phyloP scores from a whole-genome alignment of 2,113 vertebrate genomes.

The Dicrurus megarhynchus region DNA sequence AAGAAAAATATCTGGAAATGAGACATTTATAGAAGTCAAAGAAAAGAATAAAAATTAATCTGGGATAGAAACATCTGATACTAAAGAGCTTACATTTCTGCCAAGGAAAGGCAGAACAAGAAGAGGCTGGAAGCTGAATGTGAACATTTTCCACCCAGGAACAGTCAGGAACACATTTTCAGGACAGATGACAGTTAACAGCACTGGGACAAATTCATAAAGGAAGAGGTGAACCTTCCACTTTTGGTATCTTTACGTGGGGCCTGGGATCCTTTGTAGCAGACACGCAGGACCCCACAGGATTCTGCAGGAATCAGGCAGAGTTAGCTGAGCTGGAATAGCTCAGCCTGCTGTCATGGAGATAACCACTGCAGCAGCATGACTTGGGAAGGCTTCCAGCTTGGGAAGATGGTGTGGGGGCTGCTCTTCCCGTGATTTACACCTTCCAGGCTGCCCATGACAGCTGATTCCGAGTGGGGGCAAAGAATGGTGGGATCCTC shows the following conservation, averaged over 20 bases:
- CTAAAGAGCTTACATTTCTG: background rate
- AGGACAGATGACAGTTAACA: background rate
- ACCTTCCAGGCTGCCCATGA: background rate
- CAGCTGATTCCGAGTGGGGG: background rate
- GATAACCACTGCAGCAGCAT: background rate
- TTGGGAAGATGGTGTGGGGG: background rate
- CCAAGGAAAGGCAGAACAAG: background rate
- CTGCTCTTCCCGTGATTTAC: background rate
- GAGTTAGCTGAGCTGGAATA: background rate
- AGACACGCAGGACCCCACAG: background rate
- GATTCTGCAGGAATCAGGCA: background rate
- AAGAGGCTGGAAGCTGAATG: background rate
- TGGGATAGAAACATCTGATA: background rate
- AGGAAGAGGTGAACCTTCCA: background rate
- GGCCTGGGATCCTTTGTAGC: background rate
- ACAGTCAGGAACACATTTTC: background rate
- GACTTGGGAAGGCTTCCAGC: background rate
- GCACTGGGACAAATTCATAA: background rate
- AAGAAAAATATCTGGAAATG: background rate
- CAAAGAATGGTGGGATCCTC: background rate
- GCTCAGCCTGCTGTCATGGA: background rate
- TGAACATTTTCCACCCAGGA: background rate
- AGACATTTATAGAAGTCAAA: background rate
- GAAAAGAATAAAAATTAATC: background rate
- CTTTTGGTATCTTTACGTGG: background rate